Conservation (phyloP, 2,797 vertebrate species). For the Anas flavirostris region DNA sequence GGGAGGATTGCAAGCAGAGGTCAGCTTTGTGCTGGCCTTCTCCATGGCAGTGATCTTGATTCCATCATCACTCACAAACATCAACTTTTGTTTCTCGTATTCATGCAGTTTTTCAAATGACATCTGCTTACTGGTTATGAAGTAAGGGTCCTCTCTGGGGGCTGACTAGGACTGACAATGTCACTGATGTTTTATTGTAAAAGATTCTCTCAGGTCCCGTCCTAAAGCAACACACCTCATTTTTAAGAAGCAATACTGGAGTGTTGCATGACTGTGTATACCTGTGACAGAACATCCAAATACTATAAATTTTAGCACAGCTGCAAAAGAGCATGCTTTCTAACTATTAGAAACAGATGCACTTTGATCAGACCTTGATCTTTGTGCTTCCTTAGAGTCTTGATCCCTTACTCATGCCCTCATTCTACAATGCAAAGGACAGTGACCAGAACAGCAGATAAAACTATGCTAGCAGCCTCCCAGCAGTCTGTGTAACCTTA, state of each 20-base stretch:
- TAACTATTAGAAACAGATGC: background rate
- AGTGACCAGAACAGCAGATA: background rate
- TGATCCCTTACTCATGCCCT: background rate
- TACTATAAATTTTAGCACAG: background rate
- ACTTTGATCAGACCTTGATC: background rate
- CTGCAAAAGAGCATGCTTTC: background rate
- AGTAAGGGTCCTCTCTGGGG: background rate
- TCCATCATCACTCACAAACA: background rate
- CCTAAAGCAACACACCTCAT: background rate
- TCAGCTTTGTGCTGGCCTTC: background rate
- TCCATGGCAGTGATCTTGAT: background rate
- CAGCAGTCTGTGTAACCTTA: background rate
- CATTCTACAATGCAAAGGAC: background rate
- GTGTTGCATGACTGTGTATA: accelerated
- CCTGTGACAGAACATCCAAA: background rate
- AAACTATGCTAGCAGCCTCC: background rate
- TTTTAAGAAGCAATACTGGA: background rate
- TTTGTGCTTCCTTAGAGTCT: background rate
- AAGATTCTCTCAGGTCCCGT: background rate
- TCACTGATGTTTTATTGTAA: background rate
- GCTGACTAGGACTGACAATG: background rate
- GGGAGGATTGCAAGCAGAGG: background rate
- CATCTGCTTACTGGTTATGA: background rate
- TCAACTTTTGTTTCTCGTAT: background rate
- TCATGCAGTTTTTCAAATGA: background rate